phyloP scores from a whole-genome alignment of 2,888 invertebrate species.

The Dorcus parallelipipedus region DNA sequence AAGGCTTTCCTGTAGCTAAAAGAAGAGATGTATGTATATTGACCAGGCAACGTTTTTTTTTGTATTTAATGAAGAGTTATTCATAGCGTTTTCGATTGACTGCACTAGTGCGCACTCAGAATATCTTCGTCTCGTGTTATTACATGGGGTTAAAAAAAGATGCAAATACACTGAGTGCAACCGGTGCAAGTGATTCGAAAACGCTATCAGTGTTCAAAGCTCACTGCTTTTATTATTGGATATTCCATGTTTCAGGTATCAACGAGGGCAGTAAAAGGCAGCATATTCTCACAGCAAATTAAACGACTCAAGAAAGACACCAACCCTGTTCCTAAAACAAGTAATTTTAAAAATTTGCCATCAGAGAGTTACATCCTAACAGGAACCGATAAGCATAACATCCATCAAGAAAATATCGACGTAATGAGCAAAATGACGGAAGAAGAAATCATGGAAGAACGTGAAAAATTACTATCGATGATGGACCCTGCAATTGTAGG shows the following conservation, averaged over 20 bases:
- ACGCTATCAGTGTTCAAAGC: no score
- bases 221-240: neutral
- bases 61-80: neutral
- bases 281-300: slow-evolving; percentile 53
- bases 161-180: no score
- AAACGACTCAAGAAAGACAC: slow-evolving; percentile 40
- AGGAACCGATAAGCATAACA: slow-evolving; percentile 53
- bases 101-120: no score
- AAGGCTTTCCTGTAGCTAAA: slow-evolving; percentile 55
- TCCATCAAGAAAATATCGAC: slow-evolving; percentile 73
- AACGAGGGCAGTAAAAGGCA: slow-evolving; percentile 44
- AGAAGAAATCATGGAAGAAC: slow-evolving; percentile 73
- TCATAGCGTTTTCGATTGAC: no score
- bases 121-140: no score
- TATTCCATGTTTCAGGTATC: slow-evolving; percentile 24
- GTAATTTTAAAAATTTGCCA: slow-evolving; percentile 26
- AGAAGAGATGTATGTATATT: slow-evolving; percentile 43
- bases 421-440: slow-evolving; percentile 65
- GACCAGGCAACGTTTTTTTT: neutral
- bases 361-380: slow-evolving; percentile 52
- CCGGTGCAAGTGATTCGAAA: no score
- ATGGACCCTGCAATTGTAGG: slow-evolving; percentile 66
- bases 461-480: slow-evolving; percentile 60
- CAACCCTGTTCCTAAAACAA: slow-evolving; percentile 35
- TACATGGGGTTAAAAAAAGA: no score